Evolutionary conservation across 2,113 vertebrate species (phyloP).

Genomic region (Myotis yumanensis): DNA sequence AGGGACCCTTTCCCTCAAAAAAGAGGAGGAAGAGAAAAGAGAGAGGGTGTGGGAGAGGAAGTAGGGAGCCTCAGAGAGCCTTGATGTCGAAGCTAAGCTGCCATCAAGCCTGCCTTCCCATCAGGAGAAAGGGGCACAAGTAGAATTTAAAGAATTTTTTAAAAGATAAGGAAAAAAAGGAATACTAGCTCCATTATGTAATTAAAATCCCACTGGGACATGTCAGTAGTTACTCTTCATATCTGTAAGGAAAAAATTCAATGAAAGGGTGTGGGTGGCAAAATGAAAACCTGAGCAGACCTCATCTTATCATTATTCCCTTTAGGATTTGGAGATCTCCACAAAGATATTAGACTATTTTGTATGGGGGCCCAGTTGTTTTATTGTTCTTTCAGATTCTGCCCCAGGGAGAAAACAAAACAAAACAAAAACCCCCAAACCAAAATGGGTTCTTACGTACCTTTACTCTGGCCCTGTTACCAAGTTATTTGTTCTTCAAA

Average conservation of each 20-base stretch:
- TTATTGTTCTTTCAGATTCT: conserved; percentile 31
- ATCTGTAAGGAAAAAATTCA: conserved; percentile 46
- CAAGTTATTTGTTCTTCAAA: not conserved
- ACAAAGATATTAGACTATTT: not conserved
- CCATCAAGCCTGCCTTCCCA: not conserved
- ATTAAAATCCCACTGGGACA: conserved; percentile 60
- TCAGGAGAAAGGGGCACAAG: not conserved
- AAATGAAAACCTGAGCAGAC: conserved; percentile 44
- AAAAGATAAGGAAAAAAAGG: conserved; percentile 1
- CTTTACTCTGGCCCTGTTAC: not conserved
- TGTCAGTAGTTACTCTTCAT: conserved; percentile 42
- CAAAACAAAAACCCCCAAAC: not conserved
- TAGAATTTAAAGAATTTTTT: conserved; percentile 7
- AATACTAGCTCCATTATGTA: conserved; percentile 47
- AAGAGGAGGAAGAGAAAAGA: not conserved
- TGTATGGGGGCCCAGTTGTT: not conserved
- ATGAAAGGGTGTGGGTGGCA: conserved; percentile 52
- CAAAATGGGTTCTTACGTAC: not conserved
- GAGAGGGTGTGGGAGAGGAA: not conserved
- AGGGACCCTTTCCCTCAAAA: not conserved
- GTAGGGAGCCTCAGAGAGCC: not conserved
- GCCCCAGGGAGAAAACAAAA: not conserved
- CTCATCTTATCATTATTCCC: not conserved
- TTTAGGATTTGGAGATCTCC: not conserved
- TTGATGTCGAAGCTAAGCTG: not conserved